Conservation (phyloP, 2,113 vertebrate genomes). For the Albula glossodonta region DNA sequence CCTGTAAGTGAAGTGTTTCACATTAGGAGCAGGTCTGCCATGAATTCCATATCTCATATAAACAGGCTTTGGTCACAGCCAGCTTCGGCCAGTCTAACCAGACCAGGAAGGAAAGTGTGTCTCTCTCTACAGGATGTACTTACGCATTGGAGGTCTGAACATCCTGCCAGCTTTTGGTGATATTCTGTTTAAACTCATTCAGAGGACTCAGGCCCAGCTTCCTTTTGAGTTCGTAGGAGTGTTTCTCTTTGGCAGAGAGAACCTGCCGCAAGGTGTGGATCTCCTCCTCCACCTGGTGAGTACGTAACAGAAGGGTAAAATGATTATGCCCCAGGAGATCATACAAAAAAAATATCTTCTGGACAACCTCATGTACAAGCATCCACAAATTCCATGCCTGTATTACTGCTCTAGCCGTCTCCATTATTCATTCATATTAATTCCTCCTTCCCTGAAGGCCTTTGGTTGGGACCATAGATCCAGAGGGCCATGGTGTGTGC, state of each 20-base stretch:
- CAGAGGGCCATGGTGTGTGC: too few relatives aligned
- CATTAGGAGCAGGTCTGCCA: not conserved
- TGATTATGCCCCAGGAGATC: too few relatives aligned
- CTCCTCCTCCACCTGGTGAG: slow-evolving; percentile 90
- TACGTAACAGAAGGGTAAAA: not conserved
- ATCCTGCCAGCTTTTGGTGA: slow-evolving; percentile 89
- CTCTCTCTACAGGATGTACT: slow-evolving; percentile 54
- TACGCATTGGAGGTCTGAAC: slow-evolving; percentile 93
- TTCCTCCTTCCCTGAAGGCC: not conserved
- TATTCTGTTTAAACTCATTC: slow-evolving; percentile 85
- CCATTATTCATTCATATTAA: not conserved
- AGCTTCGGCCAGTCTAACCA: not conserved
- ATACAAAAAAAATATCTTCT: not conserved
- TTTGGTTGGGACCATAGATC: not conserved
- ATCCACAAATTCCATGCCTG: not conserved
- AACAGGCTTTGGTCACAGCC: not conserved
- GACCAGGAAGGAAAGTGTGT: not conserved
- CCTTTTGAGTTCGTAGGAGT: slow-evolving; percentile 86
- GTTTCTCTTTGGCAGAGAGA: slow-evolving; percentile 90
- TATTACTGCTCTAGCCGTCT: not conserved
- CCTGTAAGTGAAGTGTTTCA: not conserved
- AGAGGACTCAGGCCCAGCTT: slow-evolving; percentile 88
- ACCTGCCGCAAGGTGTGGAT: slow-evolving; percentile 92
- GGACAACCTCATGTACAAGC: not conserved
- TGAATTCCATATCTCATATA: not conserved